Evolutionary conservation across 2,888 invertebrate species (phyloP).

Genomic region (Meganola albula): DNA sequence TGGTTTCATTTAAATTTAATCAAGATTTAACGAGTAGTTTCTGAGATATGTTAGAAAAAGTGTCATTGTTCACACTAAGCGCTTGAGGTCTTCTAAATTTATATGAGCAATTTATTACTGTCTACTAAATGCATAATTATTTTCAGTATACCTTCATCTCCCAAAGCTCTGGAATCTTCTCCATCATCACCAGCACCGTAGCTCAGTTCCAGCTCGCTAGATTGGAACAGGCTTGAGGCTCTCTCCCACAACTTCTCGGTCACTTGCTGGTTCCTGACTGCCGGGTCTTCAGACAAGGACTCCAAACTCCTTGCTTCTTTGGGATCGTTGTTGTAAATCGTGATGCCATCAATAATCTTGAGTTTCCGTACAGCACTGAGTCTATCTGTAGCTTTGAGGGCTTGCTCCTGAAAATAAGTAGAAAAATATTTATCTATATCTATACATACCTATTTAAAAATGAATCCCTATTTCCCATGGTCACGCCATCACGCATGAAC

Average conservation of each 20-base stretch:
- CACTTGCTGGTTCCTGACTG: slow-evolving; percentile 48
- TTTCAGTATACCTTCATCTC: slow-evolving; percentile 55
- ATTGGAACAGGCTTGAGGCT: slow-evolving; percentile 48
- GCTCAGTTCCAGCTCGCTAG: slow-evolving; percentile 57
- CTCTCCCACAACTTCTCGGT: slow-evolving; percentile 58
- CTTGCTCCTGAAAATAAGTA: slow-evolving; percentile 62
- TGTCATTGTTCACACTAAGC: too few relatives aligned
- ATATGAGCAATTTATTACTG: too few relatives aligned
- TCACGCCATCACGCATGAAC: too few relatives aligned
- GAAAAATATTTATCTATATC: not conserved
- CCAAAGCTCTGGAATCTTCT: slow-evolving; percentile 50
- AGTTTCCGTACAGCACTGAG: slow-evolving; percentile 51
- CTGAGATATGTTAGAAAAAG: too few relatives aligned
- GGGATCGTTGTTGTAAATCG: slow-evolving; percentile 54
- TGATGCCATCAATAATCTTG: slow-evolving; percentile 54
- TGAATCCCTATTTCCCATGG: too few relatives aligned
- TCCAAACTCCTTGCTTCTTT: slow-evolving; percentile 56
- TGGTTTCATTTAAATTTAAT: too few relatives aligned
- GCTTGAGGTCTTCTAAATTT: too few relatives aligned
- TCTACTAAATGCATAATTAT: too few relatives aligned
- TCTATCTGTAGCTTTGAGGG: slow-evolving; percentile 56
- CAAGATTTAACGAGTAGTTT: too few relatives aligned
- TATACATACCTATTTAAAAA: too few relatives aligned
- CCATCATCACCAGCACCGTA: slow-evolving; percentile 46
- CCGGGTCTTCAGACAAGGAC: slow-evolving; percentile 47